Conservation (phyloP, 2,888 invertebrate genomes). For the Xestia ashworthii region DNA sequence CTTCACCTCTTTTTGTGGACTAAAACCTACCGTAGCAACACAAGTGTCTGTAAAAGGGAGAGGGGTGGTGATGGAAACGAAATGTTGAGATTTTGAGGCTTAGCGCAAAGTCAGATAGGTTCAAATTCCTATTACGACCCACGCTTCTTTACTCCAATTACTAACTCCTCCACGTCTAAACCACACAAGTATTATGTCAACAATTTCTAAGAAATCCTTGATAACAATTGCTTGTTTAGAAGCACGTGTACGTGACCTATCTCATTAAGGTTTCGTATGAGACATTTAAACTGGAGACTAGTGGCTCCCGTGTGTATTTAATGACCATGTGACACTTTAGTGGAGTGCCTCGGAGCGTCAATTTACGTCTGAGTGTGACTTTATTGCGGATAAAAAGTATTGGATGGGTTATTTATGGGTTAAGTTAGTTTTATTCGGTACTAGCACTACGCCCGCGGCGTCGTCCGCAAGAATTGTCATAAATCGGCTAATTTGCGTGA, state of each 20-base stretch:
- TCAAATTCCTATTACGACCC: background rate
- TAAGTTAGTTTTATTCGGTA: background rate
- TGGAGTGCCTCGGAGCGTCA: slow-evolving; percentile 30
- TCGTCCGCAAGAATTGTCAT: no score
- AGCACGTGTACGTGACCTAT: slow-evolving; percentile 66
- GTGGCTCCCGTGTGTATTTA: slow-evolving; percentile 21
- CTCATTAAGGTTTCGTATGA: slow-evolving; percentile 66
- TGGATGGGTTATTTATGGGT: background rate
- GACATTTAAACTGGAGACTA: slow-evolving; percentile 55
- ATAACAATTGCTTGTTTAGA: slow-evolving; percentile 57
- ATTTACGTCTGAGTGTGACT: slow-evolving; percentile 31
- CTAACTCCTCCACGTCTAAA: slow-evolving; percentile 32
- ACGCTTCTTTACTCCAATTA: slow-evolving; percentile 26
- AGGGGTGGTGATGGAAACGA: background rate
- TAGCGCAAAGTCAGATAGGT: background rate
- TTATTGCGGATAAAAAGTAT: slow-evolving; percentile 23
- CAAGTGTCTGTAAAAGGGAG: background rate
- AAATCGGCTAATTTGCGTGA: no score
- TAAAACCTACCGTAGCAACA: background rate
- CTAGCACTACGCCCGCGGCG: no score
- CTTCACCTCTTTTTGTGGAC: background rate
- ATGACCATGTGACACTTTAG: slow-evolving; percentile 34
- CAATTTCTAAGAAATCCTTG: slow-evolving; percentile 60
- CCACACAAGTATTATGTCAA: slow-evolving; percentile 51
- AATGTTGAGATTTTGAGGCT: background rate